Percentiles rank a stretch among this genome's conserved stretches.
These are phyloP conservation scores for Intellagama lesueurii DNA, from an alignment of 2,797 vertebrate species.

Conservation along the genomic window DNA sequence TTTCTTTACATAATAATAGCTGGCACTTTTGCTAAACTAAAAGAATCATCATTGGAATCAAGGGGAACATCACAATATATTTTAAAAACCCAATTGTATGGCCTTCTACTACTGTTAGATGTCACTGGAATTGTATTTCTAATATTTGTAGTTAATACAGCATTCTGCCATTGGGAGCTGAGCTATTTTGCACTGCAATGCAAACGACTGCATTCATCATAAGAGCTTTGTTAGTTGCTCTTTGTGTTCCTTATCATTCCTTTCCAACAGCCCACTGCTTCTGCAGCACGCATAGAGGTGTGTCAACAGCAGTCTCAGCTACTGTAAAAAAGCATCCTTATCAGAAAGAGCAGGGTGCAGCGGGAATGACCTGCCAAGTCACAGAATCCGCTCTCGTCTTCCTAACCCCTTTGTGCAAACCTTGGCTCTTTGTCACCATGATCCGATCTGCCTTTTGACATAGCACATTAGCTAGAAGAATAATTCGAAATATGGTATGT, in stretches of 20 bases:
- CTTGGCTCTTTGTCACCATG: constrained; percentile 76
- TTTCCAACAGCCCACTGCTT: constrained; percentile 71
- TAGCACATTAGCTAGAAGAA: constrained; percentile 59
- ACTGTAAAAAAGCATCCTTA: constrained; percentile 84
- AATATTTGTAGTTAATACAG: constrained; percentile 64
- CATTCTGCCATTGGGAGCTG: constrained; percentile 64
- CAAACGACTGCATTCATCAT: constrained; percentile 80
- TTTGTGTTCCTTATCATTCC: constrained; percentile 86
- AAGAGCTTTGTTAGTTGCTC: constrained; percentile 82
- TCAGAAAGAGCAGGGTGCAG: constrained; percentile 82
- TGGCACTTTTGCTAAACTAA: neutral
- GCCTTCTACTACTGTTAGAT: constrained; percentile 45
- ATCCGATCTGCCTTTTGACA: constrained; percentile 60
- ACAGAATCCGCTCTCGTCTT: constrained; percentile 65
- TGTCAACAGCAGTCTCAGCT: constrained; percentile 75
- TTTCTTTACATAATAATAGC: neutral
- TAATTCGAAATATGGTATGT: constrained; percentile 56
- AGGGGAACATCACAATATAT: constrained; percentile 33
- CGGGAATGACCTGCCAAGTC: constrained; percentile 83
- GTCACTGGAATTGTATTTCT: constrained; percentile 63
- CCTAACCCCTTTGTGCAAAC: constrained; percentile 69
- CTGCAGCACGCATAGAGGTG: constrained; percentile 69
- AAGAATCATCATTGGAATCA: neutral
- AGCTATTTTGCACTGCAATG: constrained; percentile 78
- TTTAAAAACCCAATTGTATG: neutral